Base-by-base conservation (phyloP, 2,888 invertebrate genomes). In the Acronicta alni region DNA sequence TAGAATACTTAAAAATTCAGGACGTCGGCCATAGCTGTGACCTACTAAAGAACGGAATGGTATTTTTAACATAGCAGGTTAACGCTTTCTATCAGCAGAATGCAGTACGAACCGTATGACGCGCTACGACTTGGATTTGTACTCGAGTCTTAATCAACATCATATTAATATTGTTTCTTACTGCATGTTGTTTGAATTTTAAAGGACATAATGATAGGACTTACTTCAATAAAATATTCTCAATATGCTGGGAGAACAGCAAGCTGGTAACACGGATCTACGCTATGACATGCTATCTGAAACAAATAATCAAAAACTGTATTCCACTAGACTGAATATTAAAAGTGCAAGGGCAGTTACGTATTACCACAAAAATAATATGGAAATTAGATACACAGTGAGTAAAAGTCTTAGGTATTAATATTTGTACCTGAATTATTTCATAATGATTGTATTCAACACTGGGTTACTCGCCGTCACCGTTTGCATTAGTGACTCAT, bases 1-100 rank as follows among this genome's bases (percentile, higher is more conserved):
- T 92, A 81, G 89, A 85, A 82, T 89, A 82, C 83, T 93, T 90
- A 93, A 93, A 91, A 89, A 93, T 94, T 92, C 93, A 93, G 92
- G 91, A 90, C 86, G 83, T 76, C 75, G 72, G 75, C 80, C 79
- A 75, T 60, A 63, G 75, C 78, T 85, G 69, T 91, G 93, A 91
- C 92, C 91, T 78, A 91, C 81, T 91, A 80, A 65, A 64, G 73
- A 56, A 55, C 70, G 74, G 65, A 66, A 67, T 71, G 67, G 69
- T 74, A 81, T 79, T 82, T 80, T 82, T 80, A 78, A 68, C 72
- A 61, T 71, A 63, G 67, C 67, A 67, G 63, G 72, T 79, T 56
- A 74, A 65, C 68, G 69, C 67, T 65, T 69, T 73, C 70, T 61
- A 69, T 73, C 57, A 64, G 46, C 52, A 53, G 44, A 59, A 57